These are phyloP conservation scores for Phenganax marumi DNA, from an alignment of 92 coral and sea anemone species.

Conservation along the genomic window DNA sequence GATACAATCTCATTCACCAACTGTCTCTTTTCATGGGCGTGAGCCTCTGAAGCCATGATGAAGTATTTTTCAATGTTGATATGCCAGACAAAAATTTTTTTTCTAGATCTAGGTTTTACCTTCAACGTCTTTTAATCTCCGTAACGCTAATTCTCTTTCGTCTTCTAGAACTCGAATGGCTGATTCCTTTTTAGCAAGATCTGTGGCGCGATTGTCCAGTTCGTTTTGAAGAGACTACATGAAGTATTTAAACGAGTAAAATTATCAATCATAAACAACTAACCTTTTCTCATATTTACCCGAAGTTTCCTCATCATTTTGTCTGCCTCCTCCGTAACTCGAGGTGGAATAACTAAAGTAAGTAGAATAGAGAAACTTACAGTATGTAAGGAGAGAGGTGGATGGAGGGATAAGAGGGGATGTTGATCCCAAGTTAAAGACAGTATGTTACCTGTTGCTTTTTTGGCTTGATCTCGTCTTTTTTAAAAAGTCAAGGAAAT, in stretches of 20 bases:
- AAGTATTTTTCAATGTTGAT: not conserved
- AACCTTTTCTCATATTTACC: constrained; percentile 15
- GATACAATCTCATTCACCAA: constrained; percentile 93
- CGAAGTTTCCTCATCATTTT: constrained; percentile 94
- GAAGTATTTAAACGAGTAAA: not conserved
- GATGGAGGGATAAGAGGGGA: not conserved
- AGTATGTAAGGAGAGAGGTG: not conserved
- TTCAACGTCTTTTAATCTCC: constrained; percentile 78
- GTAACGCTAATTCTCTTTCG: constrained; percentile 80
- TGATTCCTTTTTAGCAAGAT: constrained; percentile 73
- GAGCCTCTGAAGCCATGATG: constrained; percentile 60
- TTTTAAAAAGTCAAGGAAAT: constrained; percentile 6
- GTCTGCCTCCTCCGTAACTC: constrained; percentile 98
- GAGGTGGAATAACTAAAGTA: constrained; percentile 76
- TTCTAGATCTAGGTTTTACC: constrained; percentile 45
- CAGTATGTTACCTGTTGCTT: constrained; percentile 72
- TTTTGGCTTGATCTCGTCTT: constrained; percentile 89
- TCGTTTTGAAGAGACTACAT: constrained; percentile 66
- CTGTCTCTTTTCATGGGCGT: constrained; percentile 87
- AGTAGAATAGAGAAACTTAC: not conserved
- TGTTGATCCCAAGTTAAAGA: not conserved
- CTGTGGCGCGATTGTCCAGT: constrained; percentile 71
- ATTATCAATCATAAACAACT: not conserved
- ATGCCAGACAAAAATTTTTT: not conserved
- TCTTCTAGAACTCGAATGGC: constrained; percentile 84